Evolutionary conservation across 2,797 vertebrate genomes (phyloP).

Genomic region (Lateolabrax maculatus): DNA sequence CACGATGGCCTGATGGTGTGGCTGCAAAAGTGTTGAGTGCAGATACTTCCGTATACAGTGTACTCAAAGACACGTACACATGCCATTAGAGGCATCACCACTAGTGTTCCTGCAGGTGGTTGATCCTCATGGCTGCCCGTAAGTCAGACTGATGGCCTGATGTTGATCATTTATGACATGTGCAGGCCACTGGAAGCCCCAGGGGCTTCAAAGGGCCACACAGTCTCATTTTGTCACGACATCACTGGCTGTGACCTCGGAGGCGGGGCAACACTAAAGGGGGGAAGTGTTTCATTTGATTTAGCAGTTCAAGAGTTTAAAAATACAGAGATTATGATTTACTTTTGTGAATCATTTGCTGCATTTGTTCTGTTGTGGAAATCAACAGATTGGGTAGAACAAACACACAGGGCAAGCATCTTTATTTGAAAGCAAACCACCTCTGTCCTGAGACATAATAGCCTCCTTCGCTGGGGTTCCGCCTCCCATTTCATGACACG

Average conservation of each 20-base stretch:
- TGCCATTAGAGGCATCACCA: slow-evolving; percentile 58
- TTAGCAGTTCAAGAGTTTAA: slow-evolving; percentile 46
- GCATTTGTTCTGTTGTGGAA: slow-evolving; percentile 41
- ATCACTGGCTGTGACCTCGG: slow-evolving; percentile 69
- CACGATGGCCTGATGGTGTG: slow-evolving; percentile 7
- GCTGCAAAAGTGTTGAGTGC: neutral
- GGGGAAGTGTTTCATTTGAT: slow-evolving; percentile 56
- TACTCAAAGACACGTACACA: slow-evolving; percentile 50
- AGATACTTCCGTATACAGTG: slow-evolving; percentile 50
- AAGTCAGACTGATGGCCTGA: slow-evolving; percentile 55
- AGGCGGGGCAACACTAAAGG: slow-evolving; percentile 55
- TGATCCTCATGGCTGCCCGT: slow-evolving; percentile 40
- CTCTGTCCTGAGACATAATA: neutral
- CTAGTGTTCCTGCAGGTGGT: slow-evolving; percentile 78
- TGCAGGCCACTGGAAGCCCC: slow-evolving; percentile 56
- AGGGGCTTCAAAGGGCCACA: slow-evolving; percentile 47
- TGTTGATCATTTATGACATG: slow-evolving; percentile 70
- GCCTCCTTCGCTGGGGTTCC: neutral
- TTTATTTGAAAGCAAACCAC: slow-evolving; percentile 26
- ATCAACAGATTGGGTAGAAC: slow-evolving; percentile 26
- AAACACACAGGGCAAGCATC: slow-evolving; percentile 35
- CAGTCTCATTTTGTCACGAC: slow-evolving; percentile 66
- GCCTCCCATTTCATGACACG: neutral
- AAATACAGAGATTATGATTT: slow-evolving; percentile 37
- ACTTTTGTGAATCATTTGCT: slow-evolving; percentile 20